Percentiles rank a stretch among this genome's conserved stretches.
Conservation (phyloP, 1,140 invertebrate species). For the Teleopsis dalmanni region DNA sequence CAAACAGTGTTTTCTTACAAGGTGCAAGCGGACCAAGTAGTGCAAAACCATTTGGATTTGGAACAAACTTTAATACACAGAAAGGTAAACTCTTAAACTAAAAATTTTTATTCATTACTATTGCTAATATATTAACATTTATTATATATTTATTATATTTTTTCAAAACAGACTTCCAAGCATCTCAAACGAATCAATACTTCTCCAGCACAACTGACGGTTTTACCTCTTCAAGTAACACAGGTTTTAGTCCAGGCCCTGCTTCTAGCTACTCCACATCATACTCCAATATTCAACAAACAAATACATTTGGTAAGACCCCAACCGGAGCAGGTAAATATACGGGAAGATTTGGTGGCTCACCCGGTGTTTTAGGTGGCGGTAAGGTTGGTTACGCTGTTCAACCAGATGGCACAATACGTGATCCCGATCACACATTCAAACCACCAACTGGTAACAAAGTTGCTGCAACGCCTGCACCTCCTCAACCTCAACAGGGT, state of each 20-base stretch:
- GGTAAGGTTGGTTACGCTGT: conserved; percentile 11
- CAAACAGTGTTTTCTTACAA: conserved; percentile 15
- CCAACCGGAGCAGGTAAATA: conserved; percentile 6
- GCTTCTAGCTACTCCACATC: conserved; percentile 1
- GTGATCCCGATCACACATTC: background rate
- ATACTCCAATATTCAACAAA: background rate
- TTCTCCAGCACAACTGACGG: background rate
- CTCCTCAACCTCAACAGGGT: background rate
- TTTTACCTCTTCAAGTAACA: conserved; percentile 2
- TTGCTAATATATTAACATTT: background rate
- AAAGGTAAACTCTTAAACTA: background rate
- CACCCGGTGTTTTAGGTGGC: conserved; percentile 23
- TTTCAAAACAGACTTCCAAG: conserved; percentile 2
- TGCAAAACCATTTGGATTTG: background rate
- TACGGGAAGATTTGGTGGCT: conserved; percentile 26
- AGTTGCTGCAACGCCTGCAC: background rate
- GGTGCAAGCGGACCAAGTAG: background rate
- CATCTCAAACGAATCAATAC: background rate
- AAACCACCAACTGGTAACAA: background rate
- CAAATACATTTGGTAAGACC: background rate
- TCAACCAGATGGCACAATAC: conserved; percentile 5
- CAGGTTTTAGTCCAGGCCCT: background rate
- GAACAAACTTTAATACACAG: background rate
- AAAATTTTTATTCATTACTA: background rate
- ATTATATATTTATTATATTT: background rate